phyloP scores from a whole-genome alignment of 2,888 invertebrate species.

The Melieria picta region DNA sequence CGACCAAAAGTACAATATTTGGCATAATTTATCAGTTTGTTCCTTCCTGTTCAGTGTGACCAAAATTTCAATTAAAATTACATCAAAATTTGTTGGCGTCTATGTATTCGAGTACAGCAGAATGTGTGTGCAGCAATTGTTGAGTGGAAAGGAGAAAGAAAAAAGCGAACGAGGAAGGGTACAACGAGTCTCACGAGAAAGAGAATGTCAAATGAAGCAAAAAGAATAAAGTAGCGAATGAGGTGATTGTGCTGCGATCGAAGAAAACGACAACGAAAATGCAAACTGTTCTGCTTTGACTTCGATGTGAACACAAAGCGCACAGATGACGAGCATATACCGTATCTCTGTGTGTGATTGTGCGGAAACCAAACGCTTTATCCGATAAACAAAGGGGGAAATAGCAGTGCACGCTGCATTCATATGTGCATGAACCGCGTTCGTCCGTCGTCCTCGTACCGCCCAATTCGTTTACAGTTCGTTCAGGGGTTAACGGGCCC shows the following conservation, averaged over 20 bases:
- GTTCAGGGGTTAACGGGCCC: too few species aligned
- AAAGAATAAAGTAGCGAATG: not conserved
- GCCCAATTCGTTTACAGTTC: too few species aligned
- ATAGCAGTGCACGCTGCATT: too few species aligned
- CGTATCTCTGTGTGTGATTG: too few species aligned
- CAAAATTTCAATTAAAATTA: slow-evolving; percentile 19
- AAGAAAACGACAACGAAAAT: slow-evolving; percentile 11
- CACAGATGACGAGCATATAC: too few species aligned
- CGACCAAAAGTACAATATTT: slow-evolving; percentile 21
- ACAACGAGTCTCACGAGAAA: slow-evolving; percentile 1
- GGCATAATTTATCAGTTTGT: slow-evolving; percentile 12
- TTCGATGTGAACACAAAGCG: too few species aligned
- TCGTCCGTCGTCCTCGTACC: too few species aligned
- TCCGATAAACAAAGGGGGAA: too few species aligned
- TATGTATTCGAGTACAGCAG: slow-evolving; percentile 19
- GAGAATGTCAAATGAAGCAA: slow-evolving; percentile 20
- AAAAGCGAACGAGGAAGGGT: not conserved
- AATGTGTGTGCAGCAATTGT: slow-evolving; percentile 20
- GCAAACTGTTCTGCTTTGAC: not conserved
- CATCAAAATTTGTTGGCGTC: slow-evolving; percentile 6
- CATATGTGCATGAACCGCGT: too few species aligned
- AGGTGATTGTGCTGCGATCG: slow-evolving; percentile 21
- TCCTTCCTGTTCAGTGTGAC: slow-evolving; percentile 11
- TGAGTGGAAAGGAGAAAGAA: not conserved
- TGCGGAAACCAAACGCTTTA: too few species aligned